phyloP scores from a whole-genome alignment of 2,797 vertebrate genomes.

The Myioborus melanocephalus region DNA sequence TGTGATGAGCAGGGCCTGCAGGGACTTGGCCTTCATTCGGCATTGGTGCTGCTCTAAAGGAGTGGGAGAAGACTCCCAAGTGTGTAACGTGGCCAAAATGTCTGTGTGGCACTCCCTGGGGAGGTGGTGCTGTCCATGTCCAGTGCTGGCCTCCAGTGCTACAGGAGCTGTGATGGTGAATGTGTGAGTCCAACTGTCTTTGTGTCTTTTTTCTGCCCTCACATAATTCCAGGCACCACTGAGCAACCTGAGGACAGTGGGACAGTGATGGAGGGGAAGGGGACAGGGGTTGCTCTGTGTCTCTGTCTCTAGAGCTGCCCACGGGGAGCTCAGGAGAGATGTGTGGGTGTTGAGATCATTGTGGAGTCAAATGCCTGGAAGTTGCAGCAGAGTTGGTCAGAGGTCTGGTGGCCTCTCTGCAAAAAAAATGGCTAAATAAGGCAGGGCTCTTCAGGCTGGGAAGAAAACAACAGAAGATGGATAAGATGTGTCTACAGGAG shows the following conservation, averaged over 20 bases:
- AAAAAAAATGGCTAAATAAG: background rate
- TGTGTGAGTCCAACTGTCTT: background rate
- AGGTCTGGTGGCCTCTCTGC: background rate
- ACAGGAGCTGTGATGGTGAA: background rate
- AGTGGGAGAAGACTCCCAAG: background rate
- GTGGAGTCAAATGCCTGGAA: background rate
- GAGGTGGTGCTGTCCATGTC: background rate
- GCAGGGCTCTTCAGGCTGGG: background rate
- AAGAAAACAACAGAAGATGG: background rate
- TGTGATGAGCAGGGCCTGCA: background rate
- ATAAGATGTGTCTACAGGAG: background rate
- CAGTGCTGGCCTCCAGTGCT: background rate
- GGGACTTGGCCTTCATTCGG: background rate
- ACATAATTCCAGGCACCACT: background rate
- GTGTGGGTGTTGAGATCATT: background rate
- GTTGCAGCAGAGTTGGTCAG: background rate
- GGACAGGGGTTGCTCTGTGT: background rate
- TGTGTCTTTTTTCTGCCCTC: background rate
- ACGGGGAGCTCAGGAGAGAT: background rate
- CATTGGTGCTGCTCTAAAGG: background rate
- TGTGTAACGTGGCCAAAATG: fast-evolving
- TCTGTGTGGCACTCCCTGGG: fast-evolving
- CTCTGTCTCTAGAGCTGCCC: background rate
- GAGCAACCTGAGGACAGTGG: background rate
- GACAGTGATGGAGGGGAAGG: background rate